Conservation (phyloP, 2,888 invertebrate species). For the Acholoe squamosa region DNA sequence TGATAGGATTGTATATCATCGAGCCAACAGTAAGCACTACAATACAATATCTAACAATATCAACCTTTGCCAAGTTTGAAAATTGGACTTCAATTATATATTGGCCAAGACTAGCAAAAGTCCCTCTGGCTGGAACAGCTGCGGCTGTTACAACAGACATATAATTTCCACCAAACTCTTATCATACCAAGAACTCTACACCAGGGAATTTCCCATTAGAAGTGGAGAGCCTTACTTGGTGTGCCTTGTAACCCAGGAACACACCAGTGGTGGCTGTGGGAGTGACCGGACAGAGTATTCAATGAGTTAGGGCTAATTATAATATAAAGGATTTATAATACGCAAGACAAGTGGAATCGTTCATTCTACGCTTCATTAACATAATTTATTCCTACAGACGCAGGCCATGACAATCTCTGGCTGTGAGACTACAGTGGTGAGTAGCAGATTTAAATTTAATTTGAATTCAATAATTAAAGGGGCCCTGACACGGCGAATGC, state of each 20-base stretch:
- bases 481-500: neutral
- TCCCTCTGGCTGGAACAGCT: too few relatives aligned
- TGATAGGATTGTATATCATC: too few relatives aligned
- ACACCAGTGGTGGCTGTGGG: too few relatives aligned
- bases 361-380: neutral
- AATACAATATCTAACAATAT: neutral
- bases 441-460: neutral
- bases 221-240: too few relatives aligned
- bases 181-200: too few relatives aligned
- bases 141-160: too few relatives aligned
- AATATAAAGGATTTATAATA: neutral
- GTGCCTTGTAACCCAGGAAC: too few relatives aligned
- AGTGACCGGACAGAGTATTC: too few relatives aligned
- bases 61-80: neutral
- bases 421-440: constrained; percentile 17
- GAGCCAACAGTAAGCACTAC: neutral
- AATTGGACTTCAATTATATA: neutral
- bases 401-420: neutral
- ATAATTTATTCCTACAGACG: neutral
- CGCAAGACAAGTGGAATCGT: neutral
- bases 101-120: too few relatives aligned
- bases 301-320: neutral
- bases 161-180: too few relatives aligned
- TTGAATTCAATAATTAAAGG: too few relatives aligned
- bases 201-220: too few relatives aligned